Percentiles rank a stretch among this genome's conserved stretches.
These are phyloP conservation scores for Mustelus asterias DNA, from an alignment of 2,113 vertebrate genomes.

Conservation along the genomic window DNA sequence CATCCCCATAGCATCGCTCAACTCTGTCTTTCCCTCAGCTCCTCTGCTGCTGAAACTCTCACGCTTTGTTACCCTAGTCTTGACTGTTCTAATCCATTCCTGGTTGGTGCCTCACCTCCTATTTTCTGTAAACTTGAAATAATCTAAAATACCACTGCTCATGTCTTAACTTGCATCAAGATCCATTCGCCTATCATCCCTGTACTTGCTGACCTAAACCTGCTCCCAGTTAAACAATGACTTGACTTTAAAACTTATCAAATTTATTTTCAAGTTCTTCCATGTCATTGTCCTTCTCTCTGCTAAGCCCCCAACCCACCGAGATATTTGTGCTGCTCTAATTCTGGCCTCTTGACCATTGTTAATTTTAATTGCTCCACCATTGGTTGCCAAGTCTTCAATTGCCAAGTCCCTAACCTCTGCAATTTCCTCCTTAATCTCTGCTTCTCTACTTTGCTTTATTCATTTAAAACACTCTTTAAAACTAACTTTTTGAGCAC, in stretches of 20 bases:
- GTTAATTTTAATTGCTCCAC: neutral
- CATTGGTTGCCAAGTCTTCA: neutral
- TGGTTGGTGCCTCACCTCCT: neutral
- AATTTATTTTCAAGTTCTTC: neutral
- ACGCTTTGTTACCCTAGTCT: neutral
- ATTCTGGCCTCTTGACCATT: neutral
- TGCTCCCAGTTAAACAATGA: neutral
- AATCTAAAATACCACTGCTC: neutral
- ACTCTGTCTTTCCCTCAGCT: neutral
- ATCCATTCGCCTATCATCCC: neutral
- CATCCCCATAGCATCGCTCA: neutral
- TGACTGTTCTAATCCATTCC: neutral
- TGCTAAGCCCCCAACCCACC: neutral
- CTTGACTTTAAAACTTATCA: neutral
- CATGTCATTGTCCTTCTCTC: neutral
- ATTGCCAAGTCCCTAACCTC: neutral
- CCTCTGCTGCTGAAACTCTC: neutral
- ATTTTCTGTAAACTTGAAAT: neutral
- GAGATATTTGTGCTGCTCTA: neutral
- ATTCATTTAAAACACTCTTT: neutral
- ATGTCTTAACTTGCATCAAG: neutral
- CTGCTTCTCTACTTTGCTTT: neutral
- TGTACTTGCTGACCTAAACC: neutral
- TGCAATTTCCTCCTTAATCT: neutral
- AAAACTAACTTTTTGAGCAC: neutral